These are phyloP conservation scores for Leucophora obtusa DNA, from an alignment of 2,888 invertebrate species.

Conservation along the genomic window DNA sequence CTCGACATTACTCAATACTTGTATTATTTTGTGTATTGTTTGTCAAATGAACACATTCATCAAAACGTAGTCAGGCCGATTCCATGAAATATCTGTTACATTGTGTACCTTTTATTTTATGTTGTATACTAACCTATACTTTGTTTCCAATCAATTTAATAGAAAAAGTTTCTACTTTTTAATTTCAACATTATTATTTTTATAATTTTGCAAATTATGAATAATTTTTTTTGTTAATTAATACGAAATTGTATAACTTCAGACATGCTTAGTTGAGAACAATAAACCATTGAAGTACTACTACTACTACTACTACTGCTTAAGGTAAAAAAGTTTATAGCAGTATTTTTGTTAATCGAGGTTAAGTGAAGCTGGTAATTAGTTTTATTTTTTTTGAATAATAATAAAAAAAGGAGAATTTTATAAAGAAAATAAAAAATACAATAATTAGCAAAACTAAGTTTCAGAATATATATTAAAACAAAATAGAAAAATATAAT, in stretches of 20 bases:
- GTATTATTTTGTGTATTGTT: too few relatives aligned
- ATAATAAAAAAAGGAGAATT: too few relatives aligned
- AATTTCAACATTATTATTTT: conserved; percentile 2
- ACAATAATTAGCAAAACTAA: neutral
- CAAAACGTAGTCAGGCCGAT: too few relatives aligned
- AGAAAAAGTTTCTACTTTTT: neutral
- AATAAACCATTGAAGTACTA: conserved; percentile 47
- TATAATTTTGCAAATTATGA: neutral
- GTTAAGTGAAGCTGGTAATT: conserved; percentile 47
- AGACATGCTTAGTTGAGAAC: conserved; percentile 48
- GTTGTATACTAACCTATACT: too few relatives aligned
- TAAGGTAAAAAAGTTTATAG: conserved; percentile 5
- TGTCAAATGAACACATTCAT: too few relatives aligned
- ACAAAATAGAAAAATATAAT: neutral
- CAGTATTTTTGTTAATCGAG: conserved; percentile 33
- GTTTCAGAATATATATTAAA: neutral
- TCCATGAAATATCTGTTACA: too few relatives aligned
- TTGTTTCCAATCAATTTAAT: too few relatives aligned
- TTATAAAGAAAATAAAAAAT: too few relatives aligned
- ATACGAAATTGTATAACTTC: conserved; percentile 24
- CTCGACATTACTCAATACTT: too few relatives aligned
- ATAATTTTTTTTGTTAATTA: conserved; percentile 7
- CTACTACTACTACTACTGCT: too few relatives aligned
- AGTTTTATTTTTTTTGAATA: conserved; percentile 3
- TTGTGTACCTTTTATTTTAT: too few relatives aligned